phyloP scores from a whole-genome alignment of 2,113 vertebrate genomes.

The Fukomys damarensis region DNA sequence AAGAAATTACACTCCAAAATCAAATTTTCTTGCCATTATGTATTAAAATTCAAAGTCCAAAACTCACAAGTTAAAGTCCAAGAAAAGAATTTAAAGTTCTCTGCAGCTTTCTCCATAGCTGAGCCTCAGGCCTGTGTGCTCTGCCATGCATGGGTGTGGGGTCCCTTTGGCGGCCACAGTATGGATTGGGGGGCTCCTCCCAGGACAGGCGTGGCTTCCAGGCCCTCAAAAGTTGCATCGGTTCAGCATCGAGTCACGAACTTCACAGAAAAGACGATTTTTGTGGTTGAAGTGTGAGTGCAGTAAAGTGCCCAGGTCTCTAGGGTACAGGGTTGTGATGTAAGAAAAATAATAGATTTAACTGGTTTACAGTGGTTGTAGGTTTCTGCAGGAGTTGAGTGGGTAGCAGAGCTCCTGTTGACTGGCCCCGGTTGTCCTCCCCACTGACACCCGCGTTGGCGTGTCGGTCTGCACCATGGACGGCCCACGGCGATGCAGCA shows the following conservation, averaged over 20 bases:
- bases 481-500: accelerated
- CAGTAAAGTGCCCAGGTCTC: neutral
- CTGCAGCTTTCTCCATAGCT: accelerated
- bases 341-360: neutral
- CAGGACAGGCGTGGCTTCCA: accelerated
- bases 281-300: neutral
- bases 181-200: neutral
- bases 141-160: neutral
- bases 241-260: neutral
- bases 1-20: constrained; percentile 35
- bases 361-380: neutral
- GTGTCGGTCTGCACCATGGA: accelerated
- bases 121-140: neutral
- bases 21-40: constrained; percentile 34
- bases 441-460: accelerated
- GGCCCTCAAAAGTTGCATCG: neutral
- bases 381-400: neutral
- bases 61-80: neutral
- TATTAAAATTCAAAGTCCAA: neutral
- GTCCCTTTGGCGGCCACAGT: neutral
- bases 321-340: neutral
- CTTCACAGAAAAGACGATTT: neutral
- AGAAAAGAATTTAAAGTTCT: neutral
- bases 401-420: accelerated
- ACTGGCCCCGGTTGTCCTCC: too few relatives aligned